A percentile compares a stretch with the other conserved stretches of the same genome.
These are phyloP conservation scores for Alca torda DNA, from an alignment of 2,797 vertebrate species.

Conservation along the genomic window DNA sequence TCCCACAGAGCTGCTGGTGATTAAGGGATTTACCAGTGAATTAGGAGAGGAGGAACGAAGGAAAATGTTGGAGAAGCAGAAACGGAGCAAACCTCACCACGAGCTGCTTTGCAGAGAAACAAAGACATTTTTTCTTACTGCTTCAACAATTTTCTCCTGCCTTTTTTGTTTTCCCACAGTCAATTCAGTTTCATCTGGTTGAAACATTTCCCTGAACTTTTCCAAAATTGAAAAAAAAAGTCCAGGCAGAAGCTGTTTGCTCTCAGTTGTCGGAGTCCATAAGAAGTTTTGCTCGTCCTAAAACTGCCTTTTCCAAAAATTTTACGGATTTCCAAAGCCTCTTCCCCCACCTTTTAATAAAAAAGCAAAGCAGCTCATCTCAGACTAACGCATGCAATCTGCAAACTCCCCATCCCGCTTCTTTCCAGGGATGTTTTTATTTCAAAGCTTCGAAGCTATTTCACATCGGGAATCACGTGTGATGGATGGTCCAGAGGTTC, in stretches of 20 bases:
- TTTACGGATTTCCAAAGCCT: not conserved
- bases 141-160: not conserved
- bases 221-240: not conserved
- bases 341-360: not conserved
- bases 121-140: fast-evolving
- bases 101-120: not conserved
- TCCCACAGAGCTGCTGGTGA: not conserved
- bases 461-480: fast-evolving
- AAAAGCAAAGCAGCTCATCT: not conserved
- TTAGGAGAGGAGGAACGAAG: not conserved
- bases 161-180: too few species aligned
- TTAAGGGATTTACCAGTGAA: not conserved
- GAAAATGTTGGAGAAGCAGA: not conserved
- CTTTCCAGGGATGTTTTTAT: not conserved
- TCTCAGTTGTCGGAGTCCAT: fast-evolving
- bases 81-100: not conserved
- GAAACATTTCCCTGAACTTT: not conserved
- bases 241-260: not conserved
- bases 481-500: not conserved
- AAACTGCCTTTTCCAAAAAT: not conserved
- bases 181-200: not conserved
- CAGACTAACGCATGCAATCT: not conserved
- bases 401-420: not conserved
- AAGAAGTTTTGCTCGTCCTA: not conserved
- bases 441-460: not conserved